Evolutionary conservation across 2,888 invertebrate genomes (phyloP).

Genomic region (Saturnia japonica): DNA sequence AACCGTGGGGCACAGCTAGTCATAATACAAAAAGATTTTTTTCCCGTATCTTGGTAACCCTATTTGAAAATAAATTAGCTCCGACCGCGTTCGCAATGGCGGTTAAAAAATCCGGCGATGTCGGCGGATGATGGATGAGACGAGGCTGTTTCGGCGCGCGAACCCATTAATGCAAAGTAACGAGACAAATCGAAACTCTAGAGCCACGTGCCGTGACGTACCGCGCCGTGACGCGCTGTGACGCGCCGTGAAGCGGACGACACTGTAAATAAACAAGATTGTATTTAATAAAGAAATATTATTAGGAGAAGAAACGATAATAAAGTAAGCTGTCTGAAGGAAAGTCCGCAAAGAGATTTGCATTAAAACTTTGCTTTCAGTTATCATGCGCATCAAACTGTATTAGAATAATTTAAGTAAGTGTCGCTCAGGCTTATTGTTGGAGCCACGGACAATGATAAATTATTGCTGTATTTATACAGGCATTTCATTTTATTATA

Average conservation of each 20-base stretch:
- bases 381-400: not conserved
- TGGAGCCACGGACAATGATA: not conserved
- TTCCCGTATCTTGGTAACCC: not conserved
- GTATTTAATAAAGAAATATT: not conserved
- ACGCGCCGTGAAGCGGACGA: not conserved
- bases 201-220: no score
- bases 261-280: not conserved
- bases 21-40: not conserved
- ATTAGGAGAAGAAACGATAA: not conserved
- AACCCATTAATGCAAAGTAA: not conserved
- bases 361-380: not conserved
- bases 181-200: constrained; percentile 4
- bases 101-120: constrained; percentile 34
- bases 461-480: constrained; percentile 1
- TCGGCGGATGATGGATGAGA: constrained; percentile 45
- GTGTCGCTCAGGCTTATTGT: not conserved
- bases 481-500: not conserved
- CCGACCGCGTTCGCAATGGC: not conserved
- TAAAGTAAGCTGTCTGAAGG: not conserved
- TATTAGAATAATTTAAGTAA: not conserved
- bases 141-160: not conserved
- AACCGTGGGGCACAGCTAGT: no score
- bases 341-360: not conserved
- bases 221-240: not conserved
- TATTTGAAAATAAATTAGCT: constrained; percentile 6